A percentile compares a stretch with the other conserved stretches of the same genome.
These are phyloP conservation scores for Paguma larvata DNA, from an alignment of 2,797 vertebrate species.

Conservation along the genomic window DNA sequence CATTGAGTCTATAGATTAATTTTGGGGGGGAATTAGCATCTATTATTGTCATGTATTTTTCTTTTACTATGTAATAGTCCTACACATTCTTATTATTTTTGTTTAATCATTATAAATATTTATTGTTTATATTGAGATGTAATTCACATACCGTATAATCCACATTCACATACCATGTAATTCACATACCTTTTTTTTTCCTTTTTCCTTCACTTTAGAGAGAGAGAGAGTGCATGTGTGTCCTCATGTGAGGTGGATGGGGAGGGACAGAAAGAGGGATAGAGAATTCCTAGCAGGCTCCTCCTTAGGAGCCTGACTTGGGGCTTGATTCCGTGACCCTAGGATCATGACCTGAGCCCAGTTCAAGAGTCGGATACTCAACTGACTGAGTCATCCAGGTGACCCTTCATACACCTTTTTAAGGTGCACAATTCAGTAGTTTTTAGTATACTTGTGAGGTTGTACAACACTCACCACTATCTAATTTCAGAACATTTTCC, in stretches of 20 bases:
- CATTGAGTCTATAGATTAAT: background rate
- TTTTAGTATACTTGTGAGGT: background rate
- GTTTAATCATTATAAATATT: conserved; percentile 22
- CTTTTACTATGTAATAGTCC: background rate
- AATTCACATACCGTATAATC: background rate
- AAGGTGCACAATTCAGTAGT: background rate
- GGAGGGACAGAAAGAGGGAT: too few relatives aligned
- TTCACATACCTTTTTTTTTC: background rate
- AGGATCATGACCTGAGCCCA: too few relatives aligned
- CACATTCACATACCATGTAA: background rate
- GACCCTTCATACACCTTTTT: background rate
- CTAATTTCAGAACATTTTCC: background rate
- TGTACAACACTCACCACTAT: background rate
- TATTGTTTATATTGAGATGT: conserved; percentile 28
- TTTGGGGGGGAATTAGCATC: background rate
- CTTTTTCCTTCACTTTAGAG: too few relatives aligned
- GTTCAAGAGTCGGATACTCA: too few relatives aligned
- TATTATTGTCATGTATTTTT: conserved; percentile 41
- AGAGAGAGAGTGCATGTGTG: too few relatives aligned
- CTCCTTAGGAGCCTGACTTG: too few relatives aligned
- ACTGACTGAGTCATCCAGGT: too few relatives aligned
- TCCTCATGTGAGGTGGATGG: too few relatives aligned
- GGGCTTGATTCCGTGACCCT: too few relatives aligned
- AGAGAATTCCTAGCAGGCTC: too few relatives aligned
- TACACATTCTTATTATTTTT: conserved; percentile 5